Evolutionary conservation across 2,888 invertebrate genomes (phyloP), one percentile per base, ranked within the genome.

Genomic region (Lasioglossum morio): DNA sequence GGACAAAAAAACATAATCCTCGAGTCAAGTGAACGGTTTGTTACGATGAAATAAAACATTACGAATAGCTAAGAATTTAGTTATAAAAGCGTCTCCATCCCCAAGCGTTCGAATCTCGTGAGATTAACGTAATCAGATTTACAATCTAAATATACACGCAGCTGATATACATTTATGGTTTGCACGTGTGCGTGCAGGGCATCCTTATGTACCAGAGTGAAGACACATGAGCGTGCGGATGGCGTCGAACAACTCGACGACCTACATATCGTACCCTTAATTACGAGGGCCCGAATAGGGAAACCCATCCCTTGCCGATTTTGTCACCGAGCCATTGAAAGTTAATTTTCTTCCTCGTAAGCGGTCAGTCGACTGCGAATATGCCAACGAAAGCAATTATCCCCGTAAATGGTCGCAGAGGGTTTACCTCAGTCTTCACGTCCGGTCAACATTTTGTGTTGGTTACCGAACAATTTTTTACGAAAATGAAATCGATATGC

Each of bases 211-310:
- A 69, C 48, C 60, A 37, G 40, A 63, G 72, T 37, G 30, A 66
- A 53, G n/a, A 19, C 40, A 72, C 77, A 72, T 37, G 72, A 72
- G 69, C 70, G 66, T 37, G 43, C 84, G 69, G 43, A 46, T 78
- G 63, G 77, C 81, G 74, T 79, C 81, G 75, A 74, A 81, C 80
- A 74, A 75, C 76, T 82, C 72, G 85, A 85, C 78, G 87, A 87
- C 85, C 81, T 87, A 88, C 77, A 85, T 69, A 74, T 82, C 72
- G 77, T 79, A 81, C 81, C 80, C 82, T 85, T 85, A 88, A 87
- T 87, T 87, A 87, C 79, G 53, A 75, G 27, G 77, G 63, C 43
- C 48, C 57, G 72, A 72, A 84, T 80, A 82, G 81, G 57, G 63
- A 43, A 40, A 63, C 16, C 27, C 72, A 78, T 19, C 79, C 57